Conservation (phyloP, 1,140 invertebrate genomes). For the Bombus waltoni region DNA sequence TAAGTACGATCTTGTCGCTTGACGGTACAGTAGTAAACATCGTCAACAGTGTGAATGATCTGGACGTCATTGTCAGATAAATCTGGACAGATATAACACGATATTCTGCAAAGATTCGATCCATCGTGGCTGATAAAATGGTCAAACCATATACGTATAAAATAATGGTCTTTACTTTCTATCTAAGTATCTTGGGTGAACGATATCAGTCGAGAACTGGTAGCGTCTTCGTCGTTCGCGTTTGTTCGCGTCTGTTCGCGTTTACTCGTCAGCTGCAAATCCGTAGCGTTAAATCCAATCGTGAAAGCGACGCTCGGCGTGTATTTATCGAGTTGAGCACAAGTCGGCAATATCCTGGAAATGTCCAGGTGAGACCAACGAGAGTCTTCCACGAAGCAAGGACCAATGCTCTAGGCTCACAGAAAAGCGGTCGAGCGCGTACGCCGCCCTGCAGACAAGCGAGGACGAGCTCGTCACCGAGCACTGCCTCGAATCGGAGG, state of each 20-base stretch:
- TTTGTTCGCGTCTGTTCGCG: neutral
- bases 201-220: neutral
- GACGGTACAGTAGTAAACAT: neutral
- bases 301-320: neutral
- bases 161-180: too few relatives aligned
- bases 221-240: neutral
- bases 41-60: too few relatives aligned
- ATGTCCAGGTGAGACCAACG: conserved; percentile 71
- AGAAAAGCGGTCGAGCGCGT: conserved; percentile 73
- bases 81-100: too few relatives aligned
- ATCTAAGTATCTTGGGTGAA: neutral
- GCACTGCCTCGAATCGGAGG: conserved; percentile 68
- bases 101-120: too few relatives aligned
- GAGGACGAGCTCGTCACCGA: conserved; percentile 81
- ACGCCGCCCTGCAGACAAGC: conserved; percentile 77
- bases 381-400: conserved; percentile 75
- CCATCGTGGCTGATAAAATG: too few relatives aligned
- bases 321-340: neutral
- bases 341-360: conserved; percentile 48
- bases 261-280: neutral
- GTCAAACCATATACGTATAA: too few relatives aligned
- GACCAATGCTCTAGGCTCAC: conserved; percentile 71
- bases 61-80: too few relatives aligned
- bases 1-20: neutral
- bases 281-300: neutral